Percentiles rank a stretch among this genome's conserved stretches.
These are phyloP conservation scores for Colinus virginianus DNA, from an alignment of 2,113 vertebrate species.

Conservation along the genomic window DNA sequence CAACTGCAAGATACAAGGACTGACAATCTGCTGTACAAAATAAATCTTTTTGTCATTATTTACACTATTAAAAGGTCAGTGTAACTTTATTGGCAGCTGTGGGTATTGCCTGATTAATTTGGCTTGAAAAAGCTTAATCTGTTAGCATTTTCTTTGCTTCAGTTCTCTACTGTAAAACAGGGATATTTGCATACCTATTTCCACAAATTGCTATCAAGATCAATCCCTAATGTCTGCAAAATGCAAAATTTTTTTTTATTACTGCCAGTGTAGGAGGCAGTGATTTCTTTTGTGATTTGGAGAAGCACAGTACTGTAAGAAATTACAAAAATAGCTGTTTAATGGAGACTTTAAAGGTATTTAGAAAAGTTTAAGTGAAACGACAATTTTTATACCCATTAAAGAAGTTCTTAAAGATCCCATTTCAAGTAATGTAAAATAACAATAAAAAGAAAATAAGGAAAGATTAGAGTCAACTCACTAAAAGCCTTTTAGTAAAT, in stretches of 20 bases:
- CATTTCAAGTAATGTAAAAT: constrained; percentile 53
- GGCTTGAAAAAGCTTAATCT: neutral
- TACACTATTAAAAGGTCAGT: neutral
- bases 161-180: constrained; percentile 37
- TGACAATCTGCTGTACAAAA: neutral
- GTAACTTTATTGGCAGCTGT: neutral
- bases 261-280: constrained; percentile 63
- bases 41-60: neutral
- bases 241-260: constrained; percentile 50
- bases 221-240: constrained; percentile 60
- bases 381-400: constrained; percentile 20
- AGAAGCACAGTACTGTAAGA: constrained; percentile 42
- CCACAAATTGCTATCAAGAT: constrained; percentile 38
- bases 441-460: constrained; percentile 44
- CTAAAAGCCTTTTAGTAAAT: neutral
- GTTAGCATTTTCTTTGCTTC: constrained; percentile 12
- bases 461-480: constrained; percentile 4
- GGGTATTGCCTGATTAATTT: neutral
- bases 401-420: constrained; percentile 46
- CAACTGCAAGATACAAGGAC: neutral
- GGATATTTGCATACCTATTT: constrained; percentile 35
- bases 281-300: constrained; percentile 70
- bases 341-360: constrained; percentile 63
- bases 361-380: constrained; percentile 65
- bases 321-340: constrained; percentile 72